Base-by-base conservation (phyloP, 2,797 vertebrate genomes). In the Arrhamphus sclerolepis region DNA sequence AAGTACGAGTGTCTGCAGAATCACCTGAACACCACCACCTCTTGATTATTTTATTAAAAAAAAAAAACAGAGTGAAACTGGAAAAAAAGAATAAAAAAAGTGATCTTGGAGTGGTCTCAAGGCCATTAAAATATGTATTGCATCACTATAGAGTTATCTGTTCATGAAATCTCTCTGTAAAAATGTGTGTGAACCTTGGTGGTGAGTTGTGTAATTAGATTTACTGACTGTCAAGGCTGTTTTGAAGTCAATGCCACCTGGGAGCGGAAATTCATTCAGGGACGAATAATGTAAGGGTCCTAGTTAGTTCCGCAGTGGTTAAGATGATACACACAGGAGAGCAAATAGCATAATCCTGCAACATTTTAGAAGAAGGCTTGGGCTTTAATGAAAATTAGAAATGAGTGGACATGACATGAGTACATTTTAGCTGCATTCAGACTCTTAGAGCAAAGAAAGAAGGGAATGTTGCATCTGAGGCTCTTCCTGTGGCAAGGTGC, bases 301-400 rank as follows among this genome's bases (percentile, higher is more conserved):
- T 83, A 82, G 87, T 79, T 70, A 82, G 76, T 62, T 80, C 81
- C 80, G 56, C 56, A 1, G 74, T 68, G 77, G 72, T 61, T 66
- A 52, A 53, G 48, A 62, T 58, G 29, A 17, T 38, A 46, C 3
- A n/a, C 28, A 42, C 31, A 40, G 52, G n/a, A 70, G 44, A 58
- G 56, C 40, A 43, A 50, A 62, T 46, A 47, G 42, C 24, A 28
- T 24, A 26, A 62, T 46, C 51, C 6, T 40, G 65, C 24, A 61
- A 20, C n/a, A 56, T 65, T 64, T 57, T 53, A 13, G 20, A 8
- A 66, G 9, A 3, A 4, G 54, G 7, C 48, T 19, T 41, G 14
- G 22, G 24, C 73, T 22, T 16, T 1, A 42, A 70, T 22, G 8
- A n/a, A 75, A 29, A 51, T 2, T 0, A 46, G 26, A 42, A 48